phyloP scores from a whole-genome alignment of 2,113 vertebrate species.

The Collichthys lucidus region DNA sequence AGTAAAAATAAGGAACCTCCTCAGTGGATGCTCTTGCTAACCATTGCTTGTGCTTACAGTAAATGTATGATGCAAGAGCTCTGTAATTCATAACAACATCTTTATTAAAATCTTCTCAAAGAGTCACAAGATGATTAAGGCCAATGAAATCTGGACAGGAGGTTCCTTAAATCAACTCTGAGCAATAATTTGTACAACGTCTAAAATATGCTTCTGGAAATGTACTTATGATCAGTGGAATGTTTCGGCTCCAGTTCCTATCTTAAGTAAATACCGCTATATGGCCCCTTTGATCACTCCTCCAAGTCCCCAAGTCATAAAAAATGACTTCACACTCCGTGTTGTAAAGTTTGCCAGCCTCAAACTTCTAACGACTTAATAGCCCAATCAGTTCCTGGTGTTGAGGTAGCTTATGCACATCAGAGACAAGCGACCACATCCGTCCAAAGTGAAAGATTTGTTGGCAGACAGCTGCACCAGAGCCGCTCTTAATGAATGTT shows the following conservation, averaged over 20 bases:
- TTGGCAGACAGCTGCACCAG: slow-evolving; percentile 35
- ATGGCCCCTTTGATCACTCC: slow-evolving; percentile 71
- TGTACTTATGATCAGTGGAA: slow-evolving; percentile 14
- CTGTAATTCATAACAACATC: not conserved
- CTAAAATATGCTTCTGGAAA: slow-evolving; percentile 13
- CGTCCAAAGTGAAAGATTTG: slow-evolving; percentile 24
- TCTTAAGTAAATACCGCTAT: slow-evolving; percentile 63
- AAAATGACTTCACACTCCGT: slow-evolving; percentile 49
- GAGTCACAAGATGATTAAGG: not conserved
- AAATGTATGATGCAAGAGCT: not conserved
- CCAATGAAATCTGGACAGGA: not conserved
- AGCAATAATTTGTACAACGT: not conserved
- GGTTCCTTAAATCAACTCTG: not conserved
- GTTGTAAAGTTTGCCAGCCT: slow-evolving; percentile 54
- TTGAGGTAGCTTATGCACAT: slow-evolving; percentile 30
- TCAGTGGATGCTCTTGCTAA: not conserved
- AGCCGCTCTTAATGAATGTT: not conserved
- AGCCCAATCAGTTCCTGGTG: slow-evolving; percentile 48
- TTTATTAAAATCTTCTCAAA: slow-evolving; percentile 2
- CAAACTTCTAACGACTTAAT: slow-evolving; percentile 49
- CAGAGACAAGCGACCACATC: slow-evolving; percentile 44
- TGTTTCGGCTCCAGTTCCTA: slow-evolving; percentile 42
- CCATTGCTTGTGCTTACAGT: not conserved
- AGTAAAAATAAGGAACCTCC: not conserved
- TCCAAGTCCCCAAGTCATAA: slow-evolving; percentile 59